Evolutionary conservation across 2,113 vertebrate genomes (phyloP), one percentile per base, ranked within the genome.

Genomic region (Percina caprodes): DNA sequence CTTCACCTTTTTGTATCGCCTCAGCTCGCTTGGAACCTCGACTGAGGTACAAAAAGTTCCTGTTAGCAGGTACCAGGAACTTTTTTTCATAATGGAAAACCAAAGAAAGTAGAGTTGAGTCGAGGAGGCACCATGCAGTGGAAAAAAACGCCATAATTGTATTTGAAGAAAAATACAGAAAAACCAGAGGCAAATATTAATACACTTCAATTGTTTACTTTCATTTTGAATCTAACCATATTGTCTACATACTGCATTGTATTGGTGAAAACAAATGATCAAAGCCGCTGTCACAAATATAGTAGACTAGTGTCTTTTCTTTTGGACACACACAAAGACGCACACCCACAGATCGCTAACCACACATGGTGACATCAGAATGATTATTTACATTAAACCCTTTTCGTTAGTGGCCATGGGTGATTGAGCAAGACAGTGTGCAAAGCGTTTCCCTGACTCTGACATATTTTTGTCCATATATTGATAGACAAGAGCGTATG

Each of bases 401-500:
- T 6, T 84, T 71, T 61, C 56, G 52, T 42, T 66, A 13, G 26
- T 72, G 75, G 52, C 54, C 0, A 9, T 81, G 49, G 80, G 59
- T 46, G 69, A 68, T 66, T 59, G 23, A 85, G 72, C 39, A 65
- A 72, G 39, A 66, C 42, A 1, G 49, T 79, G 72, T 87, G 71
- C 82, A 87, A 86, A 88, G 74, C 59, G 48, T 82, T 68, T 84
- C 86, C 80, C 77, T 80, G 84, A 88, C 85, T 88, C 56, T 54
- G 70, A 58, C 61, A 33, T 62, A 62, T 49, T 69, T 71, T 42
- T 55, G 14, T 84, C 56, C 15, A 62, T 48, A 45, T 71, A 19
- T 24, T 83, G 48, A 79, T 59, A 60, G 52, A 51, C 18, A 5
- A 5, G 52, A 73, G 55, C 21, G 19, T 39, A 56, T 67, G 48